These are phyloP conservation scores for Silvanus unidentatus DNA, from an alignment of 2,888 invertebrate genomes.

Conservation along the genomic window DNA sequence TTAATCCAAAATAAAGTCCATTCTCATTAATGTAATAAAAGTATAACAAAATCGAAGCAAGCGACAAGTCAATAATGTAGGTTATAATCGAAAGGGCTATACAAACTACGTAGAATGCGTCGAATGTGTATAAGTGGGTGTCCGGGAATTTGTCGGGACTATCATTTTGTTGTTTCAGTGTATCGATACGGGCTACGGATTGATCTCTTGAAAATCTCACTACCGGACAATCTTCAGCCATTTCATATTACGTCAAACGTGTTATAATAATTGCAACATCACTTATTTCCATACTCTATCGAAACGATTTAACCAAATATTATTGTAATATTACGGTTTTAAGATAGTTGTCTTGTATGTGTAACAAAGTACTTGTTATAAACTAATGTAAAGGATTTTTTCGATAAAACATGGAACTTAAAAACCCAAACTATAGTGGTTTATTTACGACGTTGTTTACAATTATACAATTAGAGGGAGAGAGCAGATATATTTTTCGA, in stretches of 20 bases:
- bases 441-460: no score
- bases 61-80: constrained; percentile 44
- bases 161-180: constrained; percentile 34
- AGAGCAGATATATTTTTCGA: no score
- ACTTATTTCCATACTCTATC: constrained; percentile 1
- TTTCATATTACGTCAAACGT: constrained; percentile 24
- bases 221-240: constrained; percentile 46
- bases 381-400: no score
- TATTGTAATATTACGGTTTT: no score
- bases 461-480: no score
- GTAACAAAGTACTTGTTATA: no score
- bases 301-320: no score
- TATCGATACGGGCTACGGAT: constrained; percentile 42
- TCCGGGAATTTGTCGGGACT: constrained; percentile 39
- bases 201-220: constrained; percentile 46
- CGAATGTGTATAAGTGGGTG: constrained; percentile 34
- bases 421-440: no score
- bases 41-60: constrained; percentile 44
- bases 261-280: constrained; percentile 2
- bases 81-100: constrained; percentile 46
- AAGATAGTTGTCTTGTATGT: no score
- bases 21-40: constrained; percentile 42
- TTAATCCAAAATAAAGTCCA: constrained; percentile 48
- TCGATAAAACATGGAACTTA: no score
- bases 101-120: constrained; percentile 43